A percentile compares a stretch with the other conserved stretches of the same genome.
These are phyloP conservation scores for Drosophila helvetica DNA, from an alignment of 2,888 invertebrate species.

Conservation along the genomic window DNA sequence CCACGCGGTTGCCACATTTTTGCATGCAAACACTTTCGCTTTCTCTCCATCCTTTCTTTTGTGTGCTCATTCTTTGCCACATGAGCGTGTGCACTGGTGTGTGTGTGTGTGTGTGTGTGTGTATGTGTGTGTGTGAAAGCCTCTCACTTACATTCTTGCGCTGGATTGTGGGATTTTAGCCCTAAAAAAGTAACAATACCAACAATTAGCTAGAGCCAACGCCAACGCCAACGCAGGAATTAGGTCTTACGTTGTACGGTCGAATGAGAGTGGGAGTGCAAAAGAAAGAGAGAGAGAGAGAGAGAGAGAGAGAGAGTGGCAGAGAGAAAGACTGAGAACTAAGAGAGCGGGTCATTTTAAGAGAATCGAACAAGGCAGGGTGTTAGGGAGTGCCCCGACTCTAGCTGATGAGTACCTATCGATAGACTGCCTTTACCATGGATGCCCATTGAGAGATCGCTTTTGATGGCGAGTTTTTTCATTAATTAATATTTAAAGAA, in stretches of 20 bases:
- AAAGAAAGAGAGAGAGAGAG: conserved; percentile 8
- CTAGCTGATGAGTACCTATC: neutral
- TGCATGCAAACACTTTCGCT: conserved; percentile 72
- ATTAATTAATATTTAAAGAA: too few relatives aligned
- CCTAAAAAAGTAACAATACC: conserved; percentile 26
- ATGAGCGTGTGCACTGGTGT: conserved; percentile 34
- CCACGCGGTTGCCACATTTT: conserved; percentile 49
- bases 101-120: conserved; percentile 12
- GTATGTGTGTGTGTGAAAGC: conserved; percentile 25
- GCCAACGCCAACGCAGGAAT: conserved; percentile 21
- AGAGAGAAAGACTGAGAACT: neutral
- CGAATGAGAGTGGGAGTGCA: conserved; percentile 20
- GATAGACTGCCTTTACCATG: neutral
- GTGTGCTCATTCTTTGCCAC: conserved; percentile 29
- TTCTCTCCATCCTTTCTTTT: conserved; percentile 32
- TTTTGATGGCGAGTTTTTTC: neutral
- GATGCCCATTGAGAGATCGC: too few relatives aligned
- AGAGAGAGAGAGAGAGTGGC: neutral
- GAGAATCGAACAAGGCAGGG: too few relatives aligned
- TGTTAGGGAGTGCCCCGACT: neutral
- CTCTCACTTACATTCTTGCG: conserved; percentile 8
- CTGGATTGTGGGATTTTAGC: conserved; percentile 30
- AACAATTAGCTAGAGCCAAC: conserved; percentile 42
- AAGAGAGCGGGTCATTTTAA: neutral
- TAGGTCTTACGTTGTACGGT: conserved; percentile 40